Base-by-base conservation (phyloP, 2,797 vertebrate species). In the Scolopax bukidnonensis region DNA sequence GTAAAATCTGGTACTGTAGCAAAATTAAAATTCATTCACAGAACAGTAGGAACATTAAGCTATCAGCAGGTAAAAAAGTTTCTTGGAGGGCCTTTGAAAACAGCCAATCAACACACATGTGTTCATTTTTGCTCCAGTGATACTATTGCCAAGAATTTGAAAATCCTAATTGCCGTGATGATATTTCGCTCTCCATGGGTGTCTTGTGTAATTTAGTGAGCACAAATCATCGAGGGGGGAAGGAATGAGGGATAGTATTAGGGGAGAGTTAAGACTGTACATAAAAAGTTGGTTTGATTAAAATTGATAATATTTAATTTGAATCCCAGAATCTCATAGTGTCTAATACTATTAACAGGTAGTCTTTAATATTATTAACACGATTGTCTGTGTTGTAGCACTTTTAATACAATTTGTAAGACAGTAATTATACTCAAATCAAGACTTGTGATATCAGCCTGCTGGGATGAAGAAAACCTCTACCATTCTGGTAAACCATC, bases 171-270 rank as follows among this genome's bases (percentile, higher is more conserved):
- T 41, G 50, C 40, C 69, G 5, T 14, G 43, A 68, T 21, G 51
- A 41, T n/a, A 76, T 53, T 36, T 79, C 38, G 27, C 12, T 41
- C 54, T 10, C 67, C 30, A 16, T 5, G 18, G 56, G 20, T 53
- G 23, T 43, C 69, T 84, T 64, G 9, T 21, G 24, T 11, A 69
- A 57, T 20, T 54, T 48, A 73, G 56, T 19, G 28, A 84, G 15
- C 33, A 91, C 82, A 88, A 88, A 41, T 10, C 20, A 92, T 17
- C 6, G 8, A 4, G 32, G 13, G 20, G 11, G 51, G 4, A 5
- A 19, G 12, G 16, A 16, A 6, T 16, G n/a, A 21, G 9, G 27
- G 1, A 2, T 5, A 33, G 32, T 1, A 0, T 47, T 7, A 9
- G 27, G 17, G 2, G 0, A 53, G 17, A 60, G 25, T 53, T 33